These are phyloP conservation scores for Anomalospiza imberbis DNA, from an alignment of 2,797 vertebrate species.

Conservation along the genomic window DNA sequence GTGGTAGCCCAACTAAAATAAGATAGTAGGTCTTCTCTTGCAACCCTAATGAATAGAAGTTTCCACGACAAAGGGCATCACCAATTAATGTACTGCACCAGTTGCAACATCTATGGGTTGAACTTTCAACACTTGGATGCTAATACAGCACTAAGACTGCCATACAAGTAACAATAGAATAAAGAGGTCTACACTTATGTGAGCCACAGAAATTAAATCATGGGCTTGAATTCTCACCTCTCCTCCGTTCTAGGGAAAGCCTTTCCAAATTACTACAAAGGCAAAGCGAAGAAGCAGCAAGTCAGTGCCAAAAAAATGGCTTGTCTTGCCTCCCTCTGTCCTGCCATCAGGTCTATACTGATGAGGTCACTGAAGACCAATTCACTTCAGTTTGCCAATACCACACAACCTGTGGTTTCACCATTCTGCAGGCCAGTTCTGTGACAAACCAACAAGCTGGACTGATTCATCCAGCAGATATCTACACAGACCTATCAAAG, in stretches of 20 bases:
- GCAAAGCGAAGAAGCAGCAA: background rate
- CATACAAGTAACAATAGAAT: background rate
- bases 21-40: background rate
- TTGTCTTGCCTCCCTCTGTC: background rate
- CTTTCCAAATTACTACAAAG: background rate
- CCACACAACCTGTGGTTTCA: background rate
- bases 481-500: background rate
- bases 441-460: background rate
- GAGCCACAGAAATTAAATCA: background rate
- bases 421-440: background rate
- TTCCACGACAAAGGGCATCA: background rate
- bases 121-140: background rate
- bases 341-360: background rate
- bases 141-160: background rate
- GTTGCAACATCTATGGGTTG: background rate
- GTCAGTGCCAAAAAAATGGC: background rate
- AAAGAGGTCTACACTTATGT: background rate
- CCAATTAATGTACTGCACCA: background rate
- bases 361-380: background rate
- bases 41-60: background rate
- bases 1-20: background rate
- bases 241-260: background rate
- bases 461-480: background rate
- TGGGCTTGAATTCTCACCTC: background rate
- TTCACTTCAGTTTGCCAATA: background rate